Percentiles rank a stretch among this genome's conserved stretches.
Evolutionary conservation across 2,113 vertebrate species (phyloP).

Genomic region (Megaceryle maxima): DNA sequence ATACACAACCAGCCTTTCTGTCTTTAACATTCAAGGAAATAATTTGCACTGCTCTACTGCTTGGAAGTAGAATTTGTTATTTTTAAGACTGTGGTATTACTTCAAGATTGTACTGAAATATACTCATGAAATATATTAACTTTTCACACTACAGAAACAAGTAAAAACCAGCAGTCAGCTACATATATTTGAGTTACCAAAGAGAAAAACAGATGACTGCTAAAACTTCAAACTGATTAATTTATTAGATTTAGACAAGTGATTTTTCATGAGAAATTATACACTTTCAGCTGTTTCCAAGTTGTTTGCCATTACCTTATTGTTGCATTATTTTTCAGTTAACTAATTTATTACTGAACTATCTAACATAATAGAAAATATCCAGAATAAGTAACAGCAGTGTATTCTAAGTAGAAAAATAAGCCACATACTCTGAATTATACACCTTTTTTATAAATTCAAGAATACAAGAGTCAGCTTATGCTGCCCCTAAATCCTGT

Average conservation of each 20-base stretch:
- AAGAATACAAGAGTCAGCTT: neutral
- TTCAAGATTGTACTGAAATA: neutral
- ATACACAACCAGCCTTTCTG: neutral
- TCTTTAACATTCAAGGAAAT: neutral
- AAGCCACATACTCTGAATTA: neutral
- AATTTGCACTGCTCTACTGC: neutral
- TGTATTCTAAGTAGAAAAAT: neutral
- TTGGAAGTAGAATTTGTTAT: neutral
- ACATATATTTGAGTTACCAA: neutral
- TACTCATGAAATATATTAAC: neutral
- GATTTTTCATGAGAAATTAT: neutral
- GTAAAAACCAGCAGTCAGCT: neutral
- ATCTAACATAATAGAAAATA: neutral
- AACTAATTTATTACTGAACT: neutral
- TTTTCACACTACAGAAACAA: neutral
- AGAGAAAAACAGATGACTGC: neutral
- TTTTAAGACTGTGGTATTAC: neutral
- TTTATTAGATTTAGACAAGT: neutral
- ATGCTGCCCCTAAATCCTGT: neutral
- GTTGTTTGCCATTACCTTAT: neutral
- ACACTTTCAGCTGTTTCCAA: neutral
- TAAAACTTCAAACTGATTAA: neutral
- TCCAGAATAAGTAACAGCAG: neutral
- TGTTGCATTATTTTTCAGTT: neutral
- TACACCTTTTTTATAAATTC: neutral